Percentiles rank a stretch among this genome's conserved stretches.
Conservation (phyloP, 2,888 invertebrate species). For the Griposia aprilina region DNA sequence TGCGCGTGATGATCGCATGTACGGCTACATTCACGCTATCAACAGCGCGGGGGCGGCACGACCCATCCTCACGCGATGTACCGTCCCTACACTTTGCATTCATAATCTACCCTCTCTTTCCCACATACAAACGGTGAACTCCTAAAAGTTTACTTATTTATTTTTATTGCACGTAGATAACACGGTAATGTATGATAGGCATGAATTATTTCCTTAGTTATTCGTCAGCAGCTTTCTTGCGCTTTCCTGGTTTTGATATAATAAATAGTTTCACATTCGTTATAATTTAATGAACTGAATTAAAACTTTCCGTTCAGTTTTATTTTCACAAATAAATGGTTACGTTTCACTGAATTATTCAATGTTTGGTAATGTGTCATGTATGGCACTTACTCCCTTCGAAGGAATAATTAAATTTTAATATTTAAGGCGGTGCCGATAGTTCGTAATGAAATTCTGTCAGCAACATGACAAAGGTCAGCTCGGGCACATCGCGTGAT, state of each 20-base stretch:
- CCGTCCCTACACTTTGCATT: slow-evolving; percentile 43
- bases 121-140: slow-evolving; percentile 40
- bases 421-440: slow-evolving; percentile 48
- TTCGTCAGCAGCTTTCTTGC: slow-evolving; percentile 39
- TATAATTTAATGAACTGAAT: slow-evolving; percentile 15
- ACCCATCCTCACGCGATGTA: slow-evolving; percentile 70
- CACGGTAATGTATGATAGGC: slow-evolving; percentile 52
- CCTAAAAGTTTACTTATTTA: slow-evolving; percentile 58
- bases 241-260: slow-evolving; percentile 28
- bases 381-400: slow-evolving; percentile 19
- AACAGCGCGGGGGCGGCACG: slow-evolving; percentile 58
- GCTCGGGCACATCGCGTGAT: slow-evolving; percentile 22
- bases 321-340: slow-evolving; percentile 20
- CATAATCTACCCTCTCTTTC: slow-evolving; percentile 63
- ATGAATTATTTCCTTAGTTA: slow-evolving; percentile 51
- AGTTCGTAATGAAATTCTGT: slow-evolving; percentile 51
- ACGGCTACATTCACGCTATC: slow-evolving; percentile 68
- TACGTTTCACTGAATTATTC: slow-evolving; percentile 5
- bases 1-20: slow-evolving; percentile 71
- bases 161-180: slow-evolving; percentile 58
- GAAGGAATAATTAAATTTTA: slow-evolving; percentile 52
- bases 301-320: neutral
- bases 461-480: slow-evolving; percentile 60
- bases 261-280: slow-evolving; percentile 41
- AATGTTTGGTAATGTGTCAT: slow-evolving; percentile 16